Evolutionary conservation across 2,113 vertebrate genomes (phyloP).

Genomic region (Pedionomus torquatus): DNA sequence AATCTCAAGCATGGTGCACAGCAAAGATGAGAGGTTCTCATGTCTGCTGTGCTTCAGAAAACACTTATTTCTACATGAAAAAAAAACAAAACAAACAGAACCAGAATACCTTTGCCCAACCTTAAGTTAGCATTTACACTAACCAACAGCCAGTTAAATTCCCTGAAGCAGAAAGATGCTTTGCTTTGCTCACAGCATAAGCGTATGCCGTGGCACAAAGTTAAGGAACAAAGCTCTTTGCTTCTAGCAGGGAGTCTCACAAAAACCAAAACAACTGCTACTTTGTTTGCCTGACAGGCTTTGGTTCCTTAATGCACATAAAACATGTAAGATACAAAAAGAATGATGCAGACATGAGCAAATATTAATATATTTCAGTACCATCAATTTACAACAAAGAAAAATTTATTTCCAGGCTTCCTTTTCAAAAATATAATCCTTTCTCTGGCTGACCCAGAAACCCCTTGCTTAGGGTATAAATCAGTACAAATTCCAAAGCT

Average conservation of each 20-base stretch:
- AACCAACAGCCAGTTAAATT: background rate
- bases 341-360: background rate
- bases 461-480: background rate
- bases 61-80: background rate
- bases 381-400: background rate
- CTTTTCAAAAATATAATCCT: background rate
- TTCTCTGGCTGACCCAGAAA: background rate
- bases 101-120: background rate
- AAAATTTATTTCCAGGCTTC: background rate
- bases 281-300: background rate
- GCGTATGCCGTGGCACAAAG: fast-evolving
- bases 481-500: background rate
- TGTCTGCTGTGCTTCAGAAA: background rate
- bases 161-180: background rate
- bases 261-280: fast-evolving
- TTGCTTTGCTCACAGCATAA: background rate
- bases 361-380: background rate
- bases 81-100: background rate
- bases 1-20: fast-evolving
- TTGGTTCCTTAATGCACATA: background rate
- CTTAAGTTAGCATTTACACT: background rate
- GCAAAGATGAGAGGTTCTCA: background rate
- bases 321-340: background rate
- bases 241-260: background rate
- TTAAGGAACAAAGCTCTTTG: background rate